Evolutionary conservation across 2,888 invertebrate species (phyloP).

Genomic region (Acrocyrtus sp.): DNA sequence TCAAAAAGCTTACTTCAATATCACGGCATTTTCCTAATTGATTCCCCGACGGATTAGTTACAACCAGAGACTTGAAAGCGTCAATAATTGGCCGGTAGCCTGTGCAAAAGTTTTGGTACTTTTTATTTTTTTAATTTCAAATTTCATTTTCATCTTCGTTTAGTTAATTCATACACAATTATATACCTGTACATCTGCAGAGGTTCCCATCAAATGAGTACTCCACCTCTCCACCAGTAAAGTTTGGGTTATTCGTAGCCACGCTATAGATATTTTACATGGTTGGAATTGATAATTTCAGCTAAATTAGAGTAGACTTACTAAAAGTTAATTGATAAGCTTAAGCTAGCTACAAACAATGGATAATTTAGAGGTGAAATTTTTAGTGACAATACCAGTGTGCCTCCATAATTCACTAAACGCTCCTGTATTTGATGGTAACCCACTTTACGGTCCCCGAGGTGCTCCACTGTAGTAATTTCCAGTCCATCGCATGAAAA

Average conservation of each 20-base stretch:
- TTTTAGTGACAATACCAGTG: conserved; percentile 67
- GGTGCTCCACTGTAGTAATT: conserved; percentile 67
- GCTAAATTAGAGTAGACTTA: background rate
- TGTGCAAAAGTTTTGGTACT: conserved; percentile 64
- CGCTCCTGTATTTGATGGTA: conserved; percentile 66
- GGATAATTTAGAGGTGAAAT: background rate
- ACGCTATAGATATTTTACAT: background rate
- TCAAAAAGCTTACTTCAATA: conserved; percentile 67
- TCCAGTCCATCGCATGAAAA: conserved; percentile 66
- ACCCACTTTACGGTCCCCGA: conserved; percentile 65
- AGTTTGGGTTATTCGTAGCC: conserved; percentile 4
- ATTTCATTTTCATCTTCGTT: too few relatives aligned
- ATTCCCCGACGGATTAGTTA: conserved; percentile 70
- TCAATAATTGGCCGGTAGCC: conserved; percentile 76
- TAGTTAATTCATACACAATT: too few relatives aligned
- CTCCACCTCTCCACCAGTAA: conserved; percentile 17
- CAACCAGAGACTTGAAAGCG: conserved; percentile 76
- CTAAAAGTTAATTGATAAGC: background rate
- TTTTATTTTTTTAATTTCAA: too few relatives aligned
- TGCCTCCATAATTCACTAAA: conserved; percentile 66
- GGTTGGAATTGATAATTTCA: too few relatives aligned
- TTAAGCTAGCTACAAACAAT: background rate
- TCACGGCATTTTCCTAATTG: conserved; percentile 67
- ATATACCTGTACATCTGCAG: too few relatives aligned
- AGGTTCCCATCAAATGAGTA: conserved; percentile 20